phyloP scores from a whole-genome alignment of 1,140 invertebrate genomes.

The Phymastichus coffea region DNA sequence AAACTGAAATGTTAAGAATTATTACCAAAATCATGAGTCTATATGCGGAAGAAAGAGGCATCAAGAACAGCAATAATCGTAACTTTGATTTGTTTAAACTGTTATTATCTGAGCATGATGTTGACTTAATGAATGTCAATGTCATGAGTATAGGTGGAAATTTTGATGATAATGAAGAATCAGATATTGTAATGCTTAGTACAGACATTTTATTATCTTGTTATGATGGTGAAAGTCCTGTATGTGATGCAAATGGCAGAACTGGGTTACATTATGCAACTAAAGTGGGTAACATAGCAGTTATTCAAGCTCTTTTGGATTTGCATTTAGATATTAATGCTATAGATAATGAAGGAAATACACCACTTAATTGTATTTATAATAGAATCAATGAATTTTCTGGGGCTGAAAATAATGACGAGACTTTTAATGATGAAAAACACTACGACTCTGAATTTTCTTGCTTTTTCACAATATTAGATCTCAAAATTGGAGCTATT shows the following conservation, averaged over 20 bases:
- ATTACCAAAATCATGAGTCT: not conserved
- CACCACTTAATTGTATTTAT: not conserved
- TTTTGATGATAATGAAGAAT: not conserved
- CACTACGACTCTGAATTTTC: not conserved
- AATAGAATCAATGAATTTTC: not conserved
- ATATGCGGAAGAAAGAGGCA: not conserved
- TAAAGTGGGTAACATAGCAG: not conserved
- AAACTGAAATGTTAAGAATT: not conserved
- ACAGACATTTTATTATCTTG: not conserved
- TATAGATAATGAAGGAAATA: not conserved
- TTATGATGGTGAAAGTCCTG: not conserved
- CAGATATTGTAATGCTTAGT: not conserved
- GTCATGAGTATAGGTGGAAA: not conserved
- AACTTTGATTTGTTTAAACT: not conserved
- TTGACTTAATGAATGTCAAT: not conserved
- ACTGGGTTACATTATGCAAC: not conserved
- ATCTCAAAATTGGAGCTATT: not conserved
- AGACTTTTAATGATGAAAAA: not conserved
- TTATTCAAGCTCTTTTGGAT: not conserved
- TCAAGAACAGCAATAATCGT: not conserved
- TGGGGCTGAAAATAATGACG: not conserved
- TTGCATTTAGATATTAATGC: not conserved
- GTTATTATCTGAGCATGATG: not conserved
- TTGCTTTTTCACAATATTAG: not conserved
- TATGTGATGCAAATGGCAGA: not conserved